Conservation (phyloP, 1,140 invertebrate species). For the Micrasema minimum region DNA sequence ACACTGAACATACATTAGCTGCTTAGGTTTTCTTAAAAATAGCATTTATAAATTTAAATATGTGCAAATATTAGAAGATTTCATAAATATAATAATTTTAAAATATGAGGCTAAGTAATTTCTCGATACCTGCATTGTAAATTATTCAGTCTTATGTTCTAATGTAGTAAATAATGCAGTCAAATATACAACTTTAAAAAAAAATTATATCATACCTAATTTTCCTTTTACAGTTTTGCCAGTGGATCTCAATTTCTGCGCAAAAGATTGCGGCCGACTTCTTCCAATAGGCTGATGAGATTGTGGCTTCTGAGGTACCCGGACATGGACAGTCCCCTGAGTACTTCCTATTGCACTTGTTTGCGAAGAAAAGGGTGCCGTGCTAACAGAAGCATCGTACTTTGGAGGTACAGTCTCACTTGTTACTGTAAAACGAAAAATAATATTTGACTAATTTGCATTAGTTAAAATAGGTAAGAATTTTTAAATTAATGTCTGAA, state of each 20-base stretch:
- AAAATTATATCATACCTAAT: conserved; percentile 63
- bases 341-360: conserved; percentile 56
- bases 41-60: too few species aligned
- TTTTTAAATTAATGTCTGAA: conserved; percentile 34
- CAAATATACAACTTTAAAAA: too few species aligned
- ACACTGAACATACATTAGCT: too few species aligned
- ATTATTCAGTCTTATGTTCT: too few species aligned
- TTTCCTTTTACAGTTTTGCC: conserved; percentile 83
- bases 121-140: too few species aligned
- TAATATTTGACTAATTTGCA: not conserved
- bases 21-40: too few species aligned
- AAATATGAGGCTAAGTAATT: too few species aligned
- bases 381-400: conserved; percentile 33
- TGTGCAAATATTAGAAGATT: too few species aligned
- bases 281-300: conserved; percentile 71
- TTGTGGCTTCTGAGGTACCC: conserved; percentile 65
- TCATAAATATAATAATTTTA: too few species aligned
- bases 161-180: too few species aligned
- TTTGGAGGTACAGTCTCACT: conserved; percentile 25
- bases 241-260: conserved; percentile 84
- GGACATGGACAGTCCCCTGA: conserved; percentile 39
- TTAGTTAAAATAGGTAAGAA: not conserved
- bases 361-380: conserved; percentile 41
- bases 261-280: conserved; percentile 85
- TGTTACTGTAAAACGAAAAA: conserved; percentile 4